phyloP scores from a whole-genome alignment of 1,140 invertebrate species.

The Drosophila saltans region DNA sequence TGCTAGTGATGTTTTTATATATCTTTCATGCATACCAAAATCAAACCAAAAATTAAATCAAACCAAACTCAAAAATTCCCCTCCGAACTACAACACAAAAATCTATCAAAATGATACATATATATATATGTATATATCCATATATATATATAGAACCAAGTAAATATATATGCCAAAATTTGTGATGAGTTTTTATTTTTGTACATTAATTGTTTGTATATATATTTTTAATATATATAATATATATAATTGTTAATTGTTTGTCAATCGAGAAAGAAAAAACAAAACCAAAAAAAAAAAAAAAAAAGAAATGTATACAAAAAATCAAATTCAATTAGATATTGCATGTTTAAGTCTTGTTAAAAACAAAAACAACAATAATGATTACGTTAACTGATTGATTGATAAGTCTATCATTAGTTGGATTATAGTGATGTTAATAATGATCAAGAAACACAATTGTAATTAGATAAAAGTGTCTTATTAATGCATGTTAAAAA shows the following conservation, averaged over 20 bases:
- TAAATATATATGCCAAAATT: constrained; percentile 63
- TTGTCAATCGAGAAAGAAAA: constrained; percentile 26
- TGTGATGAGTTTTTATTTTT: constrained; percentile 36
- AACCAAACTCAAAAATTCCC: neutral
- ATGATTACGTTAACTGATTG: constrained; percentile 27
- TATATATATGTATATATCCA: neutral
- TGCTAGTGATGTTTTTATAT: constrained; percentile 56
- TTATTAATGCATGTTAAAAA: constrained; percentile 34
- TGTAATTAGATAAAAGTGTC: constrained; percentile 21
- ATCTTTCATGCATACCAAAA: constrained; percentile 68
- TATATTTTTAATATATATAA: constrained; percentile 27
- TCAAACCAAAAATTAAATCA: constrained; percentile 49
- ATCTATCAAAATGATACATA: neutral
- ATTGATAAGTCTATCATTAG: constrained; percentile 35
- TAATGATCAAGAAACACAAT: neutral
- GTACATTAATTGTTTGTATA: too few relatives aligned
- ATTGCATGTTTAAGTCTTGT: constrained; percentile 3
- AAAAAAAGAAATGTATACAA: too few relatives aligned
- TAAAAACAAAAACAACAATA: neutral
- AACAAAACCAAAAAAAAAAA: neutral
- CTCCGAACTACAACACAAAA: neutral
- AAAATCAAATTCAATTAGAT: neutral
- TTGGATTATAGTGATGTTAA: neutral
- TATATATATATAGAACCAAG: constrained; percentile 68
- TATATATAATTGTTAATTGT: constrained; percentile 33